Percentiles rank a stretch among this genome's conserved stretches.
phyloP scores from a whole-genome alignment of 2,797 vertebrate genomes.

The Chaunax sp. region DNA sequence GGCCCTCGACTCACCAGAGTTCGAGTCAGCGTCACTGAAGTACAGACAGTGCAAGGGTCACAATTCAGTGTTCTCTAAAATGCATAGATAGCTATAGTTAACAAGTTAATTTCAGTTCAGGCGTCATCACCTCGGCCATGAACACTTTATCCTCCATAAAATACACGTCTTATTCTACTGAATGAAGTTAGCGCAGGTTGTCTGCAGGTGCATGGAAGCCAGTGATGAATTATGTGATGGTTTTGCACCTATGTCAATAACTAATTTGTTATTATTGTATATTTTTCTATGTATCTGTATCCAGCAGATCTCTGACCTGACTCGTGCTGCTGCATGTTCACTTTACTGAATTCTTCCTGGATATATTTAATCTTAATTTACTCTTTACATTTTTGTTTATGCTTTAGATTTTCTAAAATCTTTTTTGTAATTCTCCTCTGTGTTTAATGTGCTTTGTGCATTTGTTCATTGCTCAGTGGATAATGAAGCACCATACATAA shows the following conservation, averaged over 20 bases:
- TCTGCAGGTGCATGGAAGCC: slow-evolving; percentile 23
- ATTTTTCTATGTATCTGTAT: not conserved
- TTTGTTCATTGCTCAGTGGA: slow-evolving; percentile 38
- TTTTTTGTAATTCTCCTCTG: not conserved
- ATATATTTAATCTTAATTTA: not conserved
- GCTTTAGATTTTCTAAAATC: not conserved
- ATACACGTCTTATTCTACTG: slow-evolving; percentile 3
- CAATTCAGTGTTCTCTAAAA: slow-evolving; percentile 43
- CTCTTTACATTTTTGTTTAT: not conserved
- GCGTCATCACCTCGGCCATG: slow-evolving; percentile 6
- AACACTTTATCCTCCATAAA: slow-evolving; percentile 9
- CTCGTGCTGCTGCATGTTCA: not conserved
- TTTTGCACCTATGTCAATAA: slow-evolving; percentile 5
- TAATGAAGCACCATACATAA: slow-evolving; percentile 32
- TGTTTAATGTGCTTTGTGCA: slow-evolving; percentile 26
- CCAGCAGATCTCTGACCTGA: not conserved
- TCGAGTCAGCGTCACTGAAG: slow-evolving; percentile 9
- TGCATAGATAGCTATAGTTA: slow-evolving; percentile 74
- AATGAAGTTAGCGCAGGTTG: not conserved
- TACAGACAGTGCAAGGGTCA: slow-evolving; percentile 63
- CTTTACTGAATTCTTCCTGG: no score
- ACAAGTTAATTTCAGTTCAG: slow-evolving; percentile 25
- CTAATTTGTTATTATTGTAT: not conserved
- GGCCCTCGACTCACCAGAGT: slow-evolving; percentile 43
- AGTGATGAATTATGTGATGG: slow-evolving; percentile 18